Percentiles rank a stretch among this genome's conserved stretches.
These are phyloP conservation scores for Thermophis baileyi DNA, from an alignment of 2,113 vertebrate species.

Conservation along the genomic window DNA sequence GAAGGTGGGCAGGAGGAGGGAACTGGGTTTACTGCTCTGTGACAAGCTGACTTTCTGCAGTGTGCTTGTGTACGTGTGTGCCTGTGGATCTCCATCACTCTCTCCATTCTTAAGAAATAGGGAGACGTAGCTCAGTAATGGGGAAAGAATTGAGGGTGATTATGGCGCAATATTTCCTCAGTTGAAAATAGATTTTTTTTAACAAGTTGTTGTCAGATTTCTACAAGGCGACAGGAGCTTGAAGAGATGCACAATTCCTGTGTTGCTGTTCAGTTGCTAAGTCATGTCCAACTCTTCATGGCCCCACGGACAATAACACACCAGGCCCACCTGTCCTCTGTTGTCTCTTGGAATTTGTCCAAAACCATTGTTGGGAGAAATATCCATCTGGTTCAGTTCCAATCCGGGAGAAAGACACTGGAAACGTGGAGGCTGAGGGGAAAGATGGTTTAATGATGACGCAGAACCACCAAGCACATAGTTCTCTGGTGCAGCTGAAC, in stretches of 20 bases:
- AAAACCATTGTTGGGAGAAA: background rate
- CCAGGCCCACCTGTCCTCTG: background rate
- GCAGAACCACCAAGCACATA: too few relatives aligned
- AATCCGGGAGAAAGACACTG: too few relatives aligned
- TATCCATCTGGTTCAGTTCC: too few relatives aligned
- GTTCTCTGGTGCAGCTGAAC: too few relatives aligned
- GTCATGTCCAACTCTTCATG: background rate
- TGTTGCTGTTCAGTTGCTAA: background rate
- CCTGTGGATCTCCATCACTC: background rate
- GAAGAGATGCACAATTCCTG: background rate
- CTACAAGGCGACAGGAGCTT: background rate
- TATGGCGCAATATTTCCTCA: conserved; percentile 23
- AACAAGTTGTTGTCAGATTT: background rate
- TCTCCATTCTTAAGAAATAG: background rate
- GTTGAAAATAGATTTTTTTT: conserved; percentile 26
- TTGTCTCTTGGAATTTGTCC: background rate
- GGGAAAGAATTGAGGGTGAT: conserved; percentile 22
- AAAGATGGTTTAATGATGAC: too few relatives aligned
- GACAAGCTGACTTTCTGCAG: conserved; percentile 62
- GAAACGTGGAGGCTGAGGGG: too few relatives aligned
- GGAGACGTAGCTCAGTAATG: fast-evolving
- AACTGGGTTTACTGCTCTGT: conserved; percentile 62
- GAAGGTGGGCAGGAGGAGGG: conserved; percentile 63
- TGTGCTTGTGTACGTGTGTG: conserved; percentile 41
- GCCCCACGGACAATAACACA: background rate